A percentile compares a stretch with the other conserved stretches of the same genome.
phyloP scores from a whole-genome alignment of 2,113 vertebrate genomes.

The Tragulus kanchil region DNA sequence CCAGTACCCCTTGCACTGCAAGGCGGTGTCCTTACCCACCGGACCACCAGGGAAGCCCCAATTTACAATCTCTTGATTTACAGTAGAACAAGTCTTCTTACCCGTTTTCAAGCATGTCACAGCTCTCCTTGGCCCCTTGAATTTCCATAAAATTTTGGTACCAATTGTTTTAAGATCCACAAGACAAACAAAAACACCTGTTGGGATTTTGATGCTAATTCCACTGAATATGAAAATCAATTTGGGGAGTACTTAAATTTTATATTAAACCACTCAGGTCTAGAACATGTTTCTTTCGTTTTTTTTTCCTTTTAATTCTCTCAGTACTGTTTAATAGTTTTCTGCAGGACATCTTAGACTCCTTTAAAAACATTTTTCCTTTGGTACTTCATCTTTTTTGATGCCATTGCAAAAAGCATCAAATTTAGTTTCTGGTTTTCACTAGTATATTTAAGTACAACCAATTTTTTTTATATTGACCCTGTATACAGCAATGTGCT shows the following conservation, averaged over 20 bases:
- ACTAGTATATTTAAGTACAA: neutral
- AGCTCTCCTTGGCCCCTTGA: neutral
- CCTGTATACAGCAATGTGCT: neutral
- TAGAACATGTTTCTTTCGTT: neutral
- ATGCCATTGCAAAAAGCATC: neutral
- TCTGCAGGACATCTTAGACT: neutral
- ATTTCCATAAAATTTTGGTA: neutral
- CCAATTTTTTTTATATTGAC: neutral
- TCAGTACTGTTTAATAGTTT: slow-evolving; percentile 18
- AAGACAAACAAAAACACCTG: neutral
- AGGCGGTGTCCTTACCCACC: no score
- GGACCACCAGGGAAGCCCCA: no score
- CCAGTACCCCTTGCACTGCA: no score
- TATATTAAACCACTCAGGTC: neutral
- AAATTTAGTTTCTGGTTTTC: slow-evolving; percentile 36
- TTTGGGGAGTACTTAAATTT: neutral
- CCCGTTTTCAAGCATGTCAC: neutral
- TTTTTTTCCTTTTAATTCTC: neutral
- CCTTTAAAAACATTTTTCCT: neutral
- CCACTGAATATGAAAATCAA: neutral
- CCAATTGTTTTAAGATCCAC: neutral
- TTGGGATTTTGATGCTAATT: neutral
- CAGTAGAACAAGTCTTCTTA: neutral
- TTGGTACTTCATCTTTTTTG: neutral
- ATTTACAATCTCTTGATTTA: neutral